Conservation (phyloP, 2,113 vertebrate genomes). For the Anser cygnoides region DNA sequence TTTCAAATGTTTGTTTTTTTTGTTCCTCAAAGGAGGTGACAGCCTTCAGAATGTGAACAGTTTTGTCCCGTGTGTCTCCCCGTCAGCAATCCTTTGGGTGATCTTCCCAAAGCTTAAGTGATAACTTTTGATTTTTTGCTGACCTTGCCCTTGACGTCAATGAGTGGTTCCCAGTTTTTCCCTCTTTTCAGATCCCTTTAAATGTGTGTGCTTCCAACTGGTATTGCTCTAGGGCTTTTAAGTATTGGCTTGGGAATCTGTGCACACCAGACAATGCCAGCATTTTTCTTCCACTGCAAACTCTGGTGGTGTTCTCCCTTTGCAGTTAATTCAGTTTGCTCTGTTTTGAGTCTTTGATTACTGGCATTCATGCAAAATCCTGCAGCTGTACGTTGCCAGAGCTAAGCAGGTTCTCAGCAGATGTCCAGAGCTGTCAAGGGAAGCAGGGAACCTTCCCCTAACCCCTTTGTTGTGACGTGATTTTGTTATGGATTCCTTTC, state of each 20-base stretch:
- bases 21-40: background rate
- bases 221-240: background rate
- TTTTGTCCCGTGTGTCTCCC: fast-evolving
- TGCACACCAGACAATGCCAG: background rate
- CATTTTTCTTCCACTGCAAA: background rate
- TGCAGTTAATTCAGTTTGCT: background rate
- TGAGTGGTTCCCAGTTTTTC: background rate
- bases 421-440: background rate
- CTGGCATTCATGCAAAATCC: background rate
- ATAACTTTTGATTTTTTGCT: background rate
- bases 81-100: background rate
- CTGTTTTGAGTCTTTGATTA: background rate
- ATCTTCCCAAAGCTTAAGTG: background rate
- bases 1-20: background rate
- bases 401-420: background rate
- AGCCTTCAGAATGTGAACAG: background rate
- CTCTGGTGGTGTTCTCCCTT: background rate
- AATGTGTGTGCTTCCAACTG: background rate
- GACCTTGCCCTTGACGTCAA: background rate
- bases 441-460: background rate
- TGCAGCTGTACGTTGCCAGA: background rate
- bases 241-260: background rate
- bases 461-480: background rate
- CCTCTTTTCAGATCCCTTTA: background rate
- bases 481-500: background rate